phyloP scores from a whole-genome alignment of 2,113 vertebrate genomes.

The Microcebus griseorufus region DNA sequence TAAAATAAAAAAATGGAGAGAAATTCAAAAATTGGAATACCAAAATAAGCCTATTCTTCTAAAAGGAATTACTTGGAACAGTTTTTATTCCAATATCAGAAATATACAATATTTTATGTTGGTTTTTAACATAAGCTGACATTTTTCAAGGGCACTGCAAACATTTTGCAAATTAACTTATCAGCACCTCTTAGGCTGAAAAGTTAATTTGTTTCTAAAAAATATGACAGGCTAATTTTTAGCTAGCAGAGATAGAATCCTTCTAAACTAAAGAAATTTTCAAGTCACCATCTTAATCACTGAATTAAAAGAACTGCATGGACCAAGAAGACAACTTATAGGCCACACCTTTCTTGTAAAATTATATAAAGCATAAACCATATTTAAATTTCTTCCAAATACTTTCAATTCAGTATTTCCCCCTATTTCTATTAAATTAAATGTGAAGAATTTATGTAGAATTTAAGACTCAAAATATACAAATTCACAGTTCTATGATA shows the following conservation, averaged over 20 bases:
- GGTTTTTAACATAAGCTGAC: conserved; percentile 12
- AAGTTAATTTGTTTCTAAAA: background rate
- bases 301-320: background rate
- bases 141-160: background rate
- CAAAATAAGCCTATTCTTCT: background rate
- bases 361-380: background rate
- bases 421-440: background rate
- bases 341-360: background rate
- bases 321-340: background rate
- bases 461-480: background rate
- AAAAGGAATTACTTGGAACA: background rate
- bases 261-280: conserved; percentile 16
- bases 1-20: background rate
- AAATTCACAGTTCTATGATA: background rate
- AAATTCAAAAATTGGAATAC: background rate
- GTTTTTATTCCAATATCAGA: background rate
- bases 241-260: background rate
- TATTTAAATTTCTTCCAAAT: background rate
- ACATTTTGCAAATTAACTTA: conserved; percentile 24
- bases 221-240: background rate
- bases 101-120: background rate
- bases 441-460: background rate
- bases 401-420: background rate
- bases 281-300: conserved; percentile 3
- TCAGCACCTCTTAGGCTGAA: background rate